Evolutionary conservation across 2,113 vertebrate genomes (phyloP).

Genomic region (Ploceus nigricollis): DNA sequence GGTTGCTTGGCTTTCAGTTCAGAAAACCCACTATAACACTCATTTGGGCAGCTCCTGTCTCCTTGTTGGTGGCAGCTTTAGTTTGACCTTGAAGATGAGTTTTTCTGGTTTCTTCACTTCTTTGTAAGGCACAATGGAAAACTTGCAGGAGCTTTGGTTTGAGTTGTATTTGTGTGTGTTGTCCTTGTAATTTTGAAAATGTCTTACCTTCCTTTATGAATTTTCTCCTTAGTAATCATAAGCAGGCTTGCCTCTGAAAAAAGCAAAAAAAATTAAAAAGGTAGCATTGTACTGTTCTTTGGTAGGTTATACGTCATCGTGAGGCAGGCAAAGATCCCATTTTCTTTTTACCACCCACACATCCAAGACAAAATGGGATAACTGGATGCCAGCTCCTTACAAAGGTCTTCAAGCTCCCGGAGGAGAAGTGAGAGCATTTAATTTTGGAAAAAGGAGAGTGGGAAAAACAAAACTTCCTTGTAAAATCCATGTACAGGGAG

Average conservation of each 20-base stretch:
- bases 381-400: not conserved
- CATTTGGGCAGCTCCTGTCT: not conserved
- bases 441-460: not conserved
- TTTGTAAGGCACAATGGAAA: not conserved
- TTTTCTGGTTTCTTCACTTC: not conserved
- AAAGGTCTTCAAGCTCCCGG: not conserved
- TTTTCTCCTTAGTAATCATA: not conserved
- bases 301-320: not conserved
- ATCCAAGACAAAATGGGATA: constrained; percentile 18
- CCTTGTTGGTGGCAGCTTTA: not conserved
- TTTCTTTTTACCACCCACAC: constrained; percentile 12
- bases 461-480: not conserved
- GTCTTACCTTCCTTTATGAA: not conserved
- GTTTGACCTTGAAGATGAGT: not conserved
- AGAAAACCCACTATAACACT: not conserved
- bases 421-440: not conserved
- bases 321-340: constrained; percentile 29
- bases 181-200: not conserved
- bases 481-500: not conserved
- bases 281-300: not conserved
- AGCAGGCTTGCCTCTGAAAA: not conserved
- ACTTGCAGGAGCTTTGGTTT: not conserved
- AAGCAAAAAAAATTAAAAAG: not conserved
- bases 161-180: not conserved
- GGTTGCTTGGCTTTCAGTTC: not conserved